Conservation (phyloP, 2,888 invertebrate species). For the Ornithoptera priamus region DNA sequence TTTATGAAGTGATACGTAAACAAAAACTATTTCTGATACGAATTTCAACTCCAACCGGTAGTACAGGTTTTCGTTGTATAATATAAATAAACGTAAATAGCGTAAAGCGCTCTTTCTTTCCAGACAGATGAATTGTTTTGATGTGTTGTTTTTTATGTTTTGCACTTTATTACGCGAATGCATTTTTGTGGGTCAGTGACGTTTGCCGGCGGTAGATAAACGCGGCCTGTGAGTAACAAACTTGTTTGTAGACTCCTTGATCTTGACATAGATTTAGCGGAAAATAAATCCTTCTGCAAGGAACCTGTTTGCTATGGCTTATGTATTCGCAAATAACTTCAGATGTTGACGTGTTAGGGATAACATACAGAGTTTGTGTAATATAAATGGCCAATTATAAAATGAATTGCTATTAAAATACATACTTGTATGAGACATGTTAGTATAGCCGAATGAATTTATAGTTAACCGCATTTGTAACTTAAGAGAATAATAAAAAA, state of each 20-base stretch:
- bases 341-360: conserved; percentile 35
- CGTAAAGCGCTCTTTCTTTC: conserved; percentile 3
- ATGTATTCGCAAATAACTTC: conserved; percentile 51
- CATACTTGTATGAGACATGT: no score
- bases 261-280: conserved; percentile 72
- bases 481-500: no score
- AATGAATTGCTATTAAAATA: no score
- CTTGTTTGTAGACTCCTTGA: conserved; percentile 65
- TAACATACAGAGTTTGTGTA: neutral
- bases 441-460: no score
- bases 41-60: conserved; percentile 13
- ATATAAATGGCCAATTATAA: no score
- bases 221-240: conserved; percentile 59
- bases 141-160: conserved; percentile 32
- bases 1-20: conserved; percentile 3
- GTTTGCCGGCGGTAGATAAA: conserved; percentile 48
- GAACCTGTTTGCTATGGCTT: conserved; percentile 59
- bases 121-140: conserved; percentile 18
- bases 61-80: conserved; percentile 9
- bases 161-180: conserved; percentile 41
- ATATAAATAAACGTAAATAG: no score
- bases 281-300: conserved; percentile 64
- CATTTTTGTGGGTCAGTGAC: conserved; percentile 64
- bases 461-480: no score
- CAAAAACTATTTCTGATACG: conserved; percentile 4